These are phyloP conservation scores for Gadus chalcogrammus DNA, from an alignment of 2,113 vertebrate species.

Conservation along the genomic window DNA sequence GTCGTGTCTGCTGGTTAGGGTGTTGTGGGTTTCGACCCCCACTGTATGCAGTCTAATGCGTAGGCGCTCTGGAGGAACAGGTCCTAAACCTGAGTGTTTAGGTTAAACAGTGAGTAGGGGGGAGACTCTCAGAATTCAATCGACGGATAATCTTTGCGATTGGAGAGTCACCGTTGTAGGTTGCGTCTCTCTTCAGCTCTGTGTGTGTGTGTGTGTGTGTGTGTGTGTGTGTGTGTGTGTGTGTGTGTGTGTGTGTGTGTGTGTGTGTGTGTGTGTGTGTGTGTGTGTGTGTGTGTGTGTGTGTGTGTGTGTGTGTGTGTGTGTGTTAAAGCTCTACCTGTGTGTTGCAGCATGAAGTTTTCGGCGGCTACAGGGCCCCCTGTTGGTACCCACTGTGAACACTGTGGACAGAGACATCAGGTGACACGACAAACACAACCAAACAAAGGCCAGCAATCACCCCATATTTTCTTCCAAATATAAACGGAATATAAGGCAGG, in stretches of 20 bases:
- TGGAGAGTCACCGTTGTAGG: too few relatives aligned
- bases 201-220: not conserved
- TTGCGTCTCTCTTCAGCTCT: too few relatives aligned
- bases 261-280: not conserved
- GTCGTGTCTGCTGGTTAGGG: too few relatives aligned
- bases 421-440: constrained; percentile 49
- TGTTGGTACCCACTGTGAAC: constrained; percentile 74
- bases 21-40: too few relatives aligned
- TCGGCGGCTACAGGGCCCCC: constrained; percentile 84
- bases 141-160: too few relatives aligned
- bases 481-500: too few relatives aligned
- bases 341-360: constrained; percentile 79
- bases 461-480: not conserved
- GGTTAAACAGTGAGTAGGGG: too few relatives aligned
- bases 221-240: not conserved
- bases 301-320: not conserved
- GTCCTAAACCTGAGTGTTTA: too few relatives aligned
- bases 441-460: not conserved
- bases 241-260: not conserved
- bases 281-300: not conserved
- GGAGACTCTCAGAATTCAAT: too few relatives aligned
- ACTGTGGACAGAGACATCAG: constrained; percentile 87
- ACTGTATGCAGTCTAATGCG: too few relatives aligned
- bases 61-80: too few relatives aligned
- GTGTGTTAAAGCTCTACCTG: not conserved